A percentile compares a stretch with the other conserved stretches of the same genome.
Evolutionary conservation across 2,888 invertebrate species (phyloP).

Genomic region (Epicampocera succincta): DNA sequence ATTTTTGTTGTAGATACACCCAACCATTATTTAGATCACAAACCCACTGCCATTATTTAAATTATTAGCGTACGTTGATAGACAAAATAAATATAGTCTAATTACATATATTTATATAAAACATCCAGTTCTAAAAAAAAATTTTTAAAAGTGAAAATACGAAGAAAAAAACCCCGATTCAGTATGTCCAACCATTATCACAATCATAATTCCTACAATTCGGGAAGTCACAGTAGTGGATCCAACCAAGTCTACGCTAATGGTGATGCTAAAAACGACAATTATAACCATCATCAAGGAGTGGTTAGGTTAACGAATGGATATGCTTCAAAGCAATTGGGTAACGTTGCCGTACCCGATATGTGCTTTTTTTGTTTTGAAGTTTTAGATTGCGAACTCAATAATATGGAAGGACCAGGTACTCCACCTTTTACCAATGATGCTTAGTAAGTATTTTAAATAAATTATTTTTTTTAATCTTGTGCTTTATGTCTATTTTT

Average conservation of each 20-base stretch:
- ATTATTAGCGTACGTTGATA: constrained; percentile 63
- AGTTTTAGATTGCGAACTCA: constrained; percentile 96
- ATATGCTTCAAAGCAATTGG: constrained; percentile 75
- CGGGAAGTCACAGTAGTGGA: constrained; percentile 60
- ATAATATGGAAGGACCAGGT: constrained; percentile 95
- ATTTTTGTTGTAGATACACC: constrained; percentile 61
- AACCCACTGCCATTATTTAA: constrained; percentile 78
- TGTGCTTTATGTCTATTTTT: constrained; percentile 4
- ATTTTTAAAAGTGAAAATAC: constrained; percentile 42
- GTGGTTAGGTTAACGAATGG: constrained; percentile 78
- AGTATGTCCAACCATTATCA: constrained; percentile 74
- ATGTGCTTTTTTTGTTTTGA: constrained; percentile 99
- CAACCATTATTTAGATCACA: constrained; percentile 73
- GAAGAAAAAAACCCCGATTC: constrained; percentile 33
- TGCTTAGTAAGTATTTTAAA: constrained; percentile 89
- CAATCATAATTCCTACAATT: constrained; percentile 72
- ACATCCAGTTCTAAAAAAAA: constrained; percentile 26
- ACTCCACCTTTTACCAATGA: constrained; percentile 96
- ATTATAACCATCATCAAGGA: constrained; percentile 62
- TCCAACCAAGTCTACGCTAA: constrained; percentile 63
- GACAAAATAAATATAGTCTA: constrained; percentile 34
- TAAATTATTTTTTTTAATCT: neutral
- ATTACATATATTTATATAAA: constrained; percentile 38
- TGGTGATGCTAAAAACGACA: constrained; percentile 63
- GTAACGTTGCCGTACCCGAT: constrained; percentile 91